Evolutionary conservation across 2,113 vertebrate genomes (phyloP).

Genomic region (Phocoena sinus): DNA sequence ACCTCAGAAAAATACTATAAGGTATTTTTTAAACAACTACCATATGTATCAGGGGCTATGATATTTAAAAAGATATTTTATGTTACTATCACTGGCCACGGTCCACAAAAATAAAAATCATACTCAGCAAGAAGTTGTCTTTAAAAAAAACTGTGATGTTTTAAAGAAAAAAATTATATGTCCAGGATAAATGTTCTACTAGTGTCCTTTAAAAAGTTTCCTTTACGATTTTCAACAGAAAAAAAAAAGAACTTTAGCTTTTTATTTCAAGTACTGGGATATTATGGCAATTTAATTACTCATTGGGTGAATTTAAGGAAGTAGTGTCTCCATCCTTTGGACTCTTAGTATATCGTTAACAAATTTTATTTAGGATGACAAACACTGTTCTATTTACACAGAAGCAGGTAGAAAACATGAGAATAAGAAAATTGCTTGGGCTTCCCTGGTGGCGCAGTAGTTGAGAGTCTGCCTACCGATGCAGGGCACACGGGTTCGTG

Average conservation of each 20-base stretch:
- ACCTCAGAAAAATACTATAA: not conserved
- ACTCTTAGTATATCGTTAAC: not conserved
- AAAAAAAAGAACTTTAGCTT: not conserved
- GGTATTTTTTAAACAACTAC: not conserved
- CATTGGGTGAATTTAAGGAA: not conserved
- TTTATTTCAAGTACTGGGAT: not conserved
- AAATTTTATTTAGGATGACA: not conserved
- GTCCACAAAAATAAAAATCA: not conserved
- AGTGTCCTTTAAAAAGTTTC: not conserved
- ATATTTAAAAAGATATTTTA: not conserved
- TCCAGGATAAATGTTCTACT: not conserved
- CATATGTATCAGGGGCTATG: not conserved
- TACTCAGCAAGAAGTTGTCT: not conserved
- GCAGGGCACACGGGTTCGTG: too few species aligned
- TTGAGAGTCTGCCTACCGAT: too few species aligned
- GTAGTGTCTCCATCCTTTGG: constrained; percentile 20
- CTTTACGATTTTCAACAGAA: not conserved
- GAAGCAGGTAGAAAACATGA: not conserved
- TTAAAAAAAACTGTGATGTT: not conserved
- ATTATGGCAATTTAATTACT: not conserved
- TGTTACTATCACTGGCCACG: not conserved
- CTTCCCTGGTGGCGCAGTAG: too few species aligned
- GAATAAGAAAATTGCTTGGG: not conserved
- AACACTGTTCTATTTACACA: not conserved
- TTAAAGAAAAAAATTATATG: not conserved